Percentiles rank a stretch among this genome's conserved stretches.
Conservation (phyloP, 2,113 vertebrate species). For the Conger conger region DNA sequence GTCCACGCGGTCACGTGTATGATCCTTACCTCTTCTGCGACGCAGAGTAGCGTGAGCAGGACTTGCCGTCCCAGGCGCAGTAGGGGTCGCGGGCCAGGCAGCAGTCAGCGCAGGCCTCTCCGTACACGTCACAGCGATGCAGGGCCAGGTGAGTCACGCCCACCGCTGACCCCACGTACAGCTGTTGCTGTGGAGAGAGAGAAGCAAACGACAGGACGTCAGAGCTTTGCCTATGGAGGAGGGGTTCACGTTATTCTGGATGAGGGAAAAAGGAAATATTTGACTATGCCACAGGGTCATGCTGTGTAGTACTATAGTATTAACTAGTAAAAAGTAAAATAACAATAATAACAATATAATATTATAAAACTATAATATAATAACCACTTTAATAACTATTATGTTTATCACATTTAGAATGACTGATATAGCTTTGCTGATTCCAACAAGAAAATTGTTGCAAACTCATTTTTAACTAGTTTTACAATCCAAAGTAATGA, state of each 20-base stretch:
- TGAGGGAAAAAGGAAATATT: neutral
- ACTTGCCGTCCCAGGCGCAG: conserved; percentile 96
- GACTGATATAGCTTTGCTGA: neutral
- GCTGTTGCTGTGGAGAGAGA: conserved; percentile 83
- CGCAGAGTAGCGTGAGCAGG: conserved; percentile 91
- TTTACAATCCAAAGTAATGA: too few species aligned
- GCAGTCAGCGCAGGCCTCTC: conserved; percentile 93
- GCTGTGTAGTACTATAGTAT: neutral
- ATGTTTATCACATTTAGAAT: too few species aligned
- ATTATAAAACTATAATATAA: too few species aligned
- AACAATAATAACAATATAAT: neutral
- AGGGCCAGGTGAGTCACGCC: conserved; percentile 94
- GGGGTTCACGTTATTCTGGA: too few species aligned
- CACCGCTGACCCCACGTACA: conserved; percentile 87
- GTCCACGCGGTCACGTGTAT: neutral
- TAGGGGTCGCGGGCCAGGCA: conserved; percentile 95
- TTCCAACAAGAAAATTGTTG: neutral
- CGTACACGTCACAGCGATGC: conserved; percentile 92
- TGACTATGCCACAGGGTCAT: neutral
- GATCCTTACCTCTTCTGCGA: conserved; percentile 89
- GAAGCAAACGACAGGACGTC: neutral
- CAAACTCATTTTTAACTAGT: too few species aligned
- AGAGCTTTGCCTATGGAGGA: neutral
- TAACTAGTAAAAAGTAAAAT: neutral
- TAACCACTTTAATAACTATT: too few species aligned